These are phyloP conservation scores for Stegodyphus dumicola DNA, from an alignment of 1,140 invertebrate genomes.

Conservation along the genomic window DNA sequence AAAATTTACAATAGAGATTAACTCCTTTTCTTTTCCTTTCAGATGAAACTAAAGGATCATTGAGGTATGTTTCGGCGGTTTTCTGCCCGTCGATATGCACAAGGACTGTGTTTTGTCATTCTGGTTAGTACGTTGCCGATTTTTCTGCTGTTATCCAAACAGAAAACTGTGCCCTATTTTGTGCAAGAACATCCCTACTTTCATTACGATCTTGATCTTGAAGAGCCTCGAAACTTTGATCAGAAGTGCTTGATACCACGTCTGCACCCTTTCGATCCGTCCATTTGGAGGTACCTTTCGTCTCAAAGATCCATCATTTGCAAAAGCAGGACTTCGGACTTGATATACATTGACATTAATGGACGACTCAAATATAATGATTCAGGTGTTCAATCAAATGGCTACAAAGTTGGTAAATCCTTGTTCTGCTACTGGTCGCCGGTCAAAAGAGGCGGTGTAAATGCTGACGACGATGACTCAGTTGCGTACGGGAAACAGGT, in stretches of 20 bases:
- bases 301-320: constrained; percentile 26
- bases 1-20: too few species aligned
- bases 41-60: too few species aligned
- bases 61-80: background rate
- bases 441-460: background rate
- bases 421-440: constrained; percentile 13
- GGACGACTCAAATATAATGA: constrained; percentile 20
- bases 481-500: constrained; percentile 21
- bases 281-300: constrained; percentile 32
- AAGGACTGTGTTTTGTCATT: background rate
- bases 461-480: constrained; percentile 2
- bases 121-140: background rate
- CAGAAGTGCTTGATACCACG: constrained; percentile 49
- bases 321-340: background rate
- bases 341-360: constrained; percentile 9
- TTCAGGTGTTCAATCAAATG: background rate
- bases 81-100: background rate
- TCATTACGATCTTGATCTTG: constrained; percentile 31
- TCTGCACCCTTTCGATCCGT: constrained; percentile 52
- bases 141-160: background rate
- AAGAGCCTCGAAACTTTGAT: constrained; percentile 6
- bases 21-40: too few species aligned
- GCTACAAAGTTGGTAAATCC: constrained; percentile 6
- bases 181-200: constrained; percentile 50
- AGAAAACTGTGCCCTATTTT: background rate